Evolutionary conservation across 2,113 vertebrate genomes (phyloP).

Genomic region (Cromileptes altivelis): DNA sequence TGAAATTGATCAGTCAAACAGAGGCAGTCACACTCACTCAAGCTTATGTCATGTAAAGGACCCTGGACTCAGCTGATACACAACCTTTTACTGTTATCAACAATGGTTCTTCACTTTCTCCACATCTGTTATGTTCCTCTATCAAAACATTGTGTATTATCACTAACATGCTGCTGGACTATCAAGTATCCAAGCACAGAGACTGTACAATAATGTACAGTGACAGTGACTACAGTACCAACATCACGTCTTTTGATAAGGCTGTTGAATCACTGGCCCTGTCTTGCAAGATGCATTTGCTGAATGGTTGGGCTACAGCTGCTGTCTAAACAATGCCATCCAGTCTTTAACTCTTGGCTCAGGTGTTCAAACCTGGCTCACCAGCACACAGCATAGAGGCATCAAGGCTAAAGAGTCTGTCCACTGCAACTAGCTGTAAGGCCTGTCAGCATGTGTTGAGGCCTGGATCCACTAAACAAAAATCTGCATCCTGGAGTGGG

Average conservation of each 20-base stretch:
- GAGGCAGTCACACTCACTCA: not conserved
- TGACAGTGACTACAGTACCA: not conserved
- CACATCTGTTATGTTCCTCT: not conserved
- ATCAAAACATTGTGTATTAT: not conserved
- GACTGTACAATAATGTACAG: not conserved
- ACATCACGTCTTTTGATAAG: conserved; percentile 12
- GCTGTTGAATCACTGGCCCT: conserved; percentile 7
- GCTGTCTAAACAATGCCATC: conserved; percentile 52
- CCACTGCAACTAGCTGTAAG: conserved; percentile 30
- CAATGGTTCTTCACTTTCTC: not conserved
- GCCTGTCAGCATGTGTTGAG: conserved; percentile 19
- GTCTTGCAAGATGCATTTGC: conserved; percentile 4
- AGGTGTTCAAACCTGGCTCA: conserved; percentile 52
- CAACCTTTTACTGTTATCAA: not conserved
- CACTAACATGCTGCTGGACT: not conserved
- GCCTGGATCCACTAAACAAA: conserved; percentile 26
- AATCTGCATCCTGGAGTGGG: conserved; percentile 14
- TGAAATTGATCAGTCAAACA: not conserved
- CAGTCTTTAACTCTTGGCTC: conserved; percentile 60
- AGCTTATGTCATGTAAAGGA: not conserved
- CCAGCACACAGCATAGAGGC: conserved; percentile 29
- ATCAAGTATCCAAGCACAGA: conserved; percentile 18
- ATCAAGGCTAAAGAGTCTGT: conserved; percentile 42
- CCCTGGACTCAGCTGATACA: not conserved
- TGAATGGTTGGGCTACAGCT: conserved; percentile 42